Evolutionary conservation across 1,140 invertebrate species (phyloP).

Genomic region (Drosophila prosaltans): DNA sequence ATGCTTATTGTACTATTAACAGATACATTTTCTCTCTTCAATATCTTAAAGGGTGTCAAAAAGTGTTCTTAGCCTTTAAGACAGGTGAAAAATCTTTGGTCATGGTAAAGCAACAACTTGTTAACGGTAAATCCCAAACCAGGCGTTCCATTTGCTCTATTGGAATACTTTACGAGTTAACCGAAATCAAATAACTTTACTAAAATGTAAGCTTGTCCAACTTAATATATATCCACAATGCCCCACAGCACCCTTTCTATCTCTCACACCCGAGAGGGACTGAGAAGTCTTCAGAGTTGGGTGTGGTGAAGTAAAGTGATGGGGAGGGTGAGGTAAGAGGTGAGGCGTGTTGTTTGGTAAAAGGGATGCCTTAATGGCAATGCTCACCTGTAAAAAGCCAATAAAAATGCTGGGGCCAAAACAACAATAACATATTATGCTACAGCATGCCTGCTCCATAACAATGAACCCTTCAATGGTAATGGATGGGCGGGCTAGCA

Average conservation of each 20-base stretch:
- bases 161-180: constrained; percentile 45
- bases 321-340: background rate
- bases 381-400: constrained; percentile 59
- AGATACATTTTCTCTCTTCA: background rate
- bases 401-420: constrained; percentile 54
- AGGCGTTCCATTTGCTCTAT: constrained; percentile 6
- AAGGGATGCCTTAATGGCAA: constrained; percentile 53
- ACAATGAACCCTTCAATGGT: constrained; percentile 43
- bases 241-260: background rate
- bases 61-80: background rate
- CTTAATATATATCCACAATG: constrained; percentile 30
- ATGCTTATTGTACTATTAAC: no score
- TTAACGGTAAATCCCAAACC: background rate
- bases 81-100: background rate
- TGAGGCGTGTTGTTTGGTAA: constrained; percentile 16
- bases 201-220: constrained; percentile 52
- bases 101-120: constrained; percentile 3
- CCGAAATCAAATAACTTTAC: constrained; percentile 66
- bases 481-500: background rate
- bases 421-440: constrained; percentile 70
- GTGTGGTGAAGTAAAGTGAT: no score
- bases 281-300: no score
- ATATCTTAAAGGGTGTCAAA: background rate
- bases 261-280: no score
- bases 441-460: constrained; percentile 46